phyloP scores from a whole-genome alignment of 2,797 vertebrate species.

The Sarcophilus harrisii region DNA sequence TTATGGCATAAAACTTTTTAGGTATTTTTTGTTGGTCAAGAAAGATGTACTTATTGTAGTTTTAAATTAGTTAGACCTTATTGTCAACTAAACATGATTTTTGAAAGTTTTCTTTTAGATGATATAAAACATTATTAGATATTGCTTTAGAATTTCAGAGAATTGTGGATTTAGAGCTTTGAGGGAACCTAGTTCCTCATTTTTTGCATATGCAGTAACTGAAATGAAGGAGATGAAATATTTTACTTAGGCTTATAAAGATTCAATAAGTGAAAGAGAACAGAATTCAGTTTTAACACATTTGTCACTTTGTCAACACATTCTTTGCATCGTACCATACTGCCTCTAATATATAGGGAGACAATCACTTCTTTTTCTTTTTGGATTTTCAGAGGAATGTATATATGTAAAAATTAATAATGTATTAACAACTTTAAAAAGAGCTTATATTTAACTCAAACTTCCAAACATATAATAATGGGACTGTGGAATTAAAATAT shows the following conservation, averaged over 20 bases:
- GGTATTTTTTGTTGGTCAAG: constrained; percentile 1
- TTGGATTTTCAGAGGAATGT: constrained; percentile 7
- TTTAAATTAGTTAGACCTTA: constrained; percentile 43
- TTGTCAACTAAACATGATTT: background rate
- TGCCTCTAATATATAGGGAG: background rate
- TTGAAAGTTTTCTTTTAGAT: constrained; percentile 46
- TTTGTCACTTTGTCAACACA: background rate
- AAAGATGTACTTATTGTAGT: constrained; percentile 34
- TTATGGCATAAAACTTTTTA: constrained; percentile 39
- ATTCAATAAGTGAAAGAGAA: background rate
- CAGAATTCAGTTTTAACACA: background rate
- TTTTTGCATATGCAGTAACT: background rate
- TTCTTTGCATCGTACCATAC: background rate
- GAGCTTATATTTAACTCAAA: constrained; percentile 24
- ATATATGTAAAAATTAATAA: constrained; percentile 18
- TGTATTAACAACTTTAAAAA: constrained; percentile 35
- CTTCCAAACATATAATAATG: background rate
- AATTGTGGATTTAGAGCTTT: background rate
- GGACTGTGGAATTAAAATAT: background rate
- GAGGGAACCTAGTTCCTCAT: background rate
- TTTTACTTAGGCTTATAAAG: background rate
- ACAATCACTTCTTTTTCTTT: background rate
- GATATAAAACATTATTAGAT: background rate
- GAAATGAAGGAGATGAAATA: background rate
- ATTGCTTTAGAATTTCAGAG: constrained; percentile 35